Evolutionary conservation across 2,113 vertebrate genomes (phyloP).

Genomic region (Sinocyclocheilus rhinocerous): DNA sequence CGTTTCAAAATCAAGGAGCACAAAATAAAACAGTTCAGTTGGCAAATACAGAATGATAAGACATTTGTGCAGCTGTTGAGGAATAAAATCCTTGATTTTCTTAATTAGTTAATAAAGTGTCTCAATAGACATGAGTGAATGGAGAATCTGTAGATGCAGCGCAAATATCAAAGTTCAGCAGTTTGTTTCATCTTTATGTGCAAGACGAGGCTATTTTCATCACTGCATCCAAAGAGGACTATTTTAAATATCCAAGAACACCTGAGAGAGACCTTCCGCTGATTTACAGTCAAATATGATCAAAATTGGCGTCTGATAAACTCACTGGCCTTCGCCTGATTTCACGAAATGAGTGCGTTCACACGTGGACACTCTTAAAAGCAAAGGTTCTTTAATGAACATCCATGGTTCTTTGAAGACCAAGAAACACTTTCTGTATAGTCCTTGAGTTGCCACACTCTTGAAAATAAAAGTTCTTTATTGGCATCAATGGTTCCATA

Average conservation of each 20-base stretch:
- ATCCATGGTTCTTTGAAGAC: neutral
- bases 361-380: neutral
- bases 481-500: neutral
- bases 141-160: constrained; percentile 45
- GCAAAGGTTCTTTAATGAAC: neutral
- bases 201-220: neutral
- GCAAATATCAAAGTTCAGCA: constrained; percentile 38
- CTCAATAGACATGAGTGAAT: constrained; percentile 65
- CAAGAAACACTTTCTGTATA: neutral
- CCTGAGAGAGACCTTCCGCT: constrained; percentile 29
- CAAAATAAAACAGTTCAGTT: neutral
- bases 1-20: neutral
- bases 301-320: neutral
- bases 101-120: constrained; percentile 54
- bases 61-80: neutral
- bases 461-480: neutral
- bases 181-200: neutral
- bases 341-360: neutral
- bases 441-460: neutral
- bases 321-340: neutral
- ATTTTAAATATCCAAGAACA: constrained; percentile 22
- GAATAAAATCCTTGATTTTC: neutral
- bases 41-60: neutral
- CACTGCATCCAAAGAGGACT: neutral
- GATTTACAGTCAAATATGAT: constrained; percentile 5